A percentile compares a stretch with the other conserved stretches of the same genome.
Evolutionary conservation across 2,888 invertebrate genomes (phyloP).

Genomic region (Mayetiola destructor): DNA sequence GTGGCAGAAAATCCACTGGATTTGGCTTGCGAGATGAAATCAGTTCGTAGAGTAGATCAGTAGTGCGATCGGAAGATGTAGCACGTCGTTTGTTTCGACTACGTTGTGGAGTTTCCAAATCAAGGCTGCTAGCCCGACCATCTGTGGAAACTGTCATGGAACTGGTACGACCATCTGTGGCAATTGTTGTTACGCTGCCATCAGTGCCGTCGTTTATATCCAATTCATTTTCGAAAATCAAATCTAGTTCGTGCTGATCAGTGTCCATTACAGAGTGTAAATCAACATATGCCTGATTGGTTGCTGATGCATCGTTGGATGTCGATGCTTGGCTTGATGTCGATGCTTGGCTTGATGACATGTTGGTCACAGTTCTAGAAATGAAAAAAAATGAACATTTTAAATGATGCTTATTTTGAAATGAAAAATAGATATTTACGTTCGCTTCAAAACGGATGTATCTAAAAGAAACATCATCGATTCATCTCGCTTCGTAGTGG

Average conservation of each 20-base stretch:
- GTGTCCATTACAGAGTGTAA: not conserved
- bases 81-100: not conserved
- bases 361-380: too few relatives aligned
- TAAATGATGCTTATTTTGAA: not conserved
- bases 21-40: not conserved
- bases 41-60: not conserved
- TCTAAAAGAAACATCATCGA: not conserved
- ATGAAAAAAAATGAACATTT: not conserved
- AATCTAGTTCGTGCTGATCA: not conserved
- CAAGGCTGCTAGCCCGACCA: not conserved
- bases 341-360: not conserved
- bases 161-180: not conserved
- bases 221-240: not conserved
- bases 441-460: not conserved
- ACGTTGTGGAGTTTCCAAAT: not conserved
- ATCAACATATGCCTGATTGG: not conserved
- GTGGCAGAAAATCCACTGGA: not conserved
- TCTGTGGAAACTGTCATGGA: not conserved
- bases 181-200: not conserved
- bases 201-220: not conserved
- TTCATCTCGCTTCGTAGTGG: not conserved
- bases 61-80: not conserved
- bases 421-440: not conserved
- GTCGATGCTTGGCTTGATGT: too few relatives aligned
- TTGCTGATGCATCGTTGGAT: not conserved